A percentile compares a stretch with the other conserved stretches of the same genome.
These are phyloP conservation scores for Neoarius graeffei DNA, from an alignment of 2,113 vertebrate species.

Conservation along the genomic window DNA sequence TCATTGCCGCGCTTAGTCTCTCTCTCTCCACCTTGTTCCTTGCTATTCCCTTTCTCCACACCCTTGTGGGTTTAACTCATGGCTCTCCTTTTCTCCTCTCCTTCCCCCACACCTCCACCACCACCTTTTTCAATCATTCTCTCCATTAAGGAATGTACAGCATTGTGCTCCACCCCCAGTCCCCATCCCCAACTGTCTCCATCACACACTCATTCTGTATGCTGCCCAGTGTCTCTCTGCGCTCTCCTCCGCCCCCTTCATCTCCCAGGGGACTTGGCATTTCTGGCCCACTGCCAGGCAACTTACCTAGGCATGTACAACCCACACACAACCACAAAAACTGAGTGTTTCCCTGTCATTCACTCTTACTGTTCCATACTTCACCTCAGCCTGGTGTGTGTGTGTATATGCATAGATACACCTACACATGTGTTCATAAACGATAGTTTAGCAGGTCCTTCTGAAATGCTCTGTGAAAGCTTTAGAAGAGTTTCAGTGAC, in stretches of 20 bases:
- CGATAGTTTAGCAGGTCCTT: slow-evolving; percentile 11
- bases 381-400: background rate
- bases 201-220: slow-evolving; percentile 16
- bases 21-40: slow-evolving; percentile 28
- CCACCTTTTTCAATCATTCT: slow-evolving; percentile 23
- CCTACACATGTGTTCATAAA: slow-evolving; percentile 25
- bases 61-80: slow-evolving; percentile 51
- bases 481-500: background rate
- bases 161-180: slow-evolving; percentile 49
- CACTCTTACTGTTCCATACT: background rate
- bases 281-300: slow-evolving; percentile 49
- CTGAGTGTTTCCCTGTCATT: slow-evolving; percentile 14
- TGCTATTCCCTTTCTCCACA: slow-evolving; percentile 29
- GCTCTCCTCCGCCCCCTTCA: slow-evolving; percentile 9
- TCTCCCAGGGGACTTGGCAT: slow-evolving; percentile 33
- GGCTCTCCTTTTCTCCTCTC: slow-evolving; percentile 22
- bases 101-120: slow-evolving; percentile 26
- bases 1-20: slow-evolving; percentile 24
- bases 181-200: slow-evolving; percentile 32
- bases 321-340: background rate
- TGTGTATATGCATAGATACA: background rate
- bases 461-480: background rate
- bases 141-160: slow-evolving; percentile 42
- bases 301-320: background rate
- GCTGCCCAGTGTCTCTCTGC: slow-evolving; percentile 19